Base-by-base conservation (phyloP, 2,797 vertebrate species). In the Gymnodraco acuticeps region DNA sequence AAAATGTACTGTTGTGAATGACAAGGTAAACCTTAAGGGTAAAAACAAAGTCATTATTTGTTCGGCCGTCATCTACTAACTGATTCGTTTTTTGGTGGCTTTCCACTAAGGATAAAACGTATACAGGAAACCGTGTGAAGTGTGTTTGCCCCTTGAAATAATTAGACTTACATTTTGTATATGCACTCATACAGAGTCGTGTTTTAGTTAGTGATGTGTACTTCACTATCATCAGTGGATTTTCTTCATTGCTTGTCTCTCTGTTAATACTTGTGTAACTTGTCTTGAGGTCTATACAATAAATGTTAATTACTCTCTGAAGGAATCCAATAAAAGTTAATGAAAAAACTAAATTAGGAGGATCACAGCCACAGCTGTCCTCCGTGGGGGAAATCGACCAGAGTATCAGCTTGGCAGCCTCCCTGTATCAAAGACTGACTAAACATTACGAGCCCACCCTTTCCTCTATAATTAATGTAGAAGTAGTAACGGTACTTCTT, bases 391-490 rank as follows among this genome's bases (percentile, higher is more conserved):
- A 69, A 69, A 33, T 19, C 63, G 19, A 64, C 48, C 38, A 52
- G 51, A 10, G 52, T 47, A 75, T 77, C 65, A 77, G 66, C 48
- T 62, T 41, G 43, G 50, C 52, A 53, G 62, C 14, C 20, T 64
- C 60, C 50, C 56, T 23, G 8, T 73, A 73, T 72, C 66, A 71
- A 67, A 71, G 51, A 64, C 13, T 43, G 20, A 79, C 45, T 73
- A 85, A 88, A 82, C 74, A 82, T 71, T 62, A 76, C 75, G 70
- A 66, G n/a, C 64, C 58, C 56, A 65, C 51, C 31, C 58, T 73
- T 87, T 86, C 76, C 82, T 77, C 60, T 58, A 5, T 69, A 64
- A 73, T 82, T 73, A 61, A 77, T 73, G 47, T 38, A 6, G 51
- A 47, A 69, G 65, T 23, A 9, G 31, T 3, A 27, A 27, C 27